phyloP scores from a whole-genome alignment of 2,797 vertebrate genomes.

The Melanotaenia pygmaea region DNA sequence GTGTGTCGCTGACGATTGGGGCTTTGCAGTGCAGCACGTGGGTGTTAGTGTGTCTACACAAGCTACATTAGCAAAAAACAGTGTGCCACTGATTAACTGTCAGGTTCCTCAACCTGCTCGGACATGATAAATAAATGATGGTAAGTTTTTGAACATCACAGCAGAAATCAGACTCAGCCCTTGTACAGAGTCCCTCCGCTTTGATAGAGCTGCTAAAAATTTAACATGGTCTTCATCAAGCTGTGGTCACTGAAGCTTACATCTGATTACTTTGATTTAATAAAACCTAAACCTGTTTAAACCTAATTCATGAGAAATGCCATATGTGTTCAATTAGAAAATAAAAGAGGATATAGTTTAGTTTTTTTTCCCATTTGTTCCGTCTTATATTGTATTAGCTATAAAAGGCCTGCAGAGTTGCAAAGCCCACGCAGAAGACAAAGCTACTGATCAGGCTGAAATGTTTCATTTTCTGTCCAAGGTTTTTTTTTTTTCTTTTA shows the following conservation, averaged over 20 bases:
- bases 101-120: constrained; percentile 46
- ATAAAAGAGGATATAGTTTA: no score
- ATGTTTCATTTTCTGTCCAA: neutral
- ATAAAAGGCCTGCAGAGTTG: no score
- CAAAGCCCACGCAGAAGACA: neutral
- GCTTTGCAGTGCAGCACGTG: constrained; percentile 27
- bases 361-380: no score
- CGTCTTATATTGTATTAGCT: no score
- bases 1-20: constrained; percentile 5
- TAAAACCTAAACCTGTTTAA: neutral
- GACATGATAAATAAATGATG: constrained; percentile 50
- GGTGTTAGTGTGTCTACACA: constrained; percentile 11
- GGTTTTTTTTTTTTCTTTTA: no score
- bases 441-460: neutral
- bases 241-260: constrained; percentile 2
- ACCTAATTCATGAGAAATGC: no score
- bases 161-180: constrained; percentile 38
- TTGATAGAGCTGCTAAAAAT: constrained; percentile 1
- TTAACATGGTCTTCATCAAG: neutral
- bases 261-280: neutral
- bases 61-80: constrained; percentile 22
- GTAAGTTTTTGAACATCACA: constrained; percentile 39
- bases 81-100: constrained; percentile 45
- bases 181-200: constrained; percentile 8
- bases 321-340: no score